These are phyloP conservation scores for Muscicapa striata DNA, from an alignment of 2,797 vertebrate species.

Conservation along the genomic window DNA sequence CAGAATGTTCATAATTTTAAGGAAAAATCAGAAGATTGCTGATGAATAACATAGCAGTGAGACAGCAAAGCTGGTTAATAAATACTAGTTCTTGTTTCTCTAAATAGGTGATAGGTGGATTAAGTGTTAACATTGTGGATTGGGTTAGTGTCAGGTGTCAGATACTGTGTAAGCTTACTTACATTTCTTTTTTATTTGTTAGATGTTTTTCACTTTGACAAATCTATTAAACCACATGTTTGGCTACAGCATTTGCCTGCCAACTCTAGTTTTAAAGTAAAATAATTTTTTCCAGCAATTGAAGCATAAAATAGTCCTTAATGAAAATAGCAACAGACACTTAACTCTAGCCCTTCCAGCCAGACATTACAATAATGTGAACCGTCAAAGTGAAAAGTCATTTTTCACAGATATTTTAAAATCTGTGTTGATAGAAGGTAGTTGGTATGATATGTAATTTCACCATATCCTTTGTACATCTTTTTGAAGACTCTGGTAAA, in stretches of 20 bases:
- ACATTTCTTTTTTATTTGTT: not conserved
- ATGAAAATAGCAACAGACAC: conserved; percentile 30
- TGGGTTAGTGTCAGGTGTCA: not conserved
- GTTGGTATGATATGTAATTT: not conserved
- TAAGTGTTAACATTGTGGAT: not conserved
- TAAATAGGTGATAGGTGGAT: not conserved
- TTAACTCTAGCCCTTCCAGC: conserved; percentile 33
- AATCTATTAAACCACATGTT: not conserved
- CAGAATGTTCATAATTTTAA: not conserved
- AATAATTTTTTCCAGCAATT: not conserved
- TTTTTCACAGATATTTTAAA: conserved; percentile 20
- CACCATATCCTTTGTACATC: not conserved
- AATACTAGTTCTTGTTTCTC: not conserved
- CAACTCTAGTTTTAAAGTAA: conserved; percentile 20
- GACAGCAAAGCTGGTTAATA: not conserved
- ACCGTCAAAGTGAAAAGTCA: not conserved
- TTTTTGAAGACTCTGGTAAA: not conserved
- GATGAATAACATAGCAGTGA: not conserved
- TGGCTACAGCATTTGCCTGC: not conserved
- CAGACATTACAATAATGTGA: conserved; percentile 31
- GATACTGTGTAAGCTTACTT: not conserved
- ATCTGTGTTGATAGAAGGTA: not conserved
- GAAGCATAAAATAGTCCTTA: not conserved
- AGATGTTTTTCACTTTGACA: not conserved
- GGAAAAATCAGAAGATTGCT: not conserved